Percentiles rank a stretch among this genome's conserved stretches.
phyloP scores from a whole-genome alignment of 1,140 invertebrate species.

The Teleopsis dalmanni region DNA sequence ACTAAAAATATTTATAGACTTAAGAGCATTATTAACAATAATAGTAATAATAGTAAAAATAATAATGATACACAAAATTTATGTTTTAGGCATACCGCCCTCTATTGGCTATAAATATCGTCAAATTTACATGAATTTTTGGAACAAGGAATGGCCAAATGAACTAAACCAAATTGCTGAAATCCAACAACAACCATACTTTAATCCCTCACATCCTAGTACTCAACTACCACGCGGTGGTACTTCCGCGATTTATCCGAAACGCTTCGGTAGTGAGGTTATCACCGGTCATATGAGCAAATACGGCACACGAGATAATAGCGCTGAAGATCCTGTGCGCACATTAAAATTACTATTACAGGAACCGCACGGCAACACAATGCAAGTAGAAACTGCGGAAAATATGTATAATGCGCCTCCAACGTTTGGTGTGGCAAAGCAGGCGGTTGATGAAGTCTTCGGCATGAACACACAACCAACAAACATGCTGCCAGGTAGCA shows the following conservation, averaged over 20 bases:
- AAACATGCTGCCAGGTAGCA: not conserved
- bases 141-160: slow-evolving; percentile 62
- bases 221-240: not conserved
- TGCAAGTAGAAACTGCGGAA: slow-evolving; percentile 21
- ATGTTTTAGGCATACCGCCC: slow-evolving; percentile 57
- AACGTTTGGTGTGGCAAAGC: slow-evolving; percentile 22
- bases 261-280: slow-evolving; percentile 23
- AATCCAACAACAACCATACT: slow-evolving; percentile 29
- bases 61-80: too few species aligned
- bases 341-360: slow-evolving; percentile 34
- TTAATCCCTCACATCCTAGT: slow-evolving; percentile 5
- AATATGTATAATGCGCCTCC: slow-evolving; percentile 44
- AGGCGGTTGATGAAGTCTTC: not conserved
- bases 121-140: slow-evolving; percentile 58
- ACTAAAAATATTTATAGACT: too few species aligned
- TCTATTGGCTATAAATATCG: slow-evolving; percentile 56
- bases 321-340: slow-evolving; percentile 34
- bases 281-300: slow-evolving; percentile 42
- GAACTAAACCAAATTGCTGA: slow-evolving; percentile 48
- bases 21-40: too few species aligned
- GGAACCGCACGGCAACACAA: slow-evolving; percentile 12
- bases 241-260: slow-evolving; percentile 6
- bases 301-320: slow-evolving; percentile 32
- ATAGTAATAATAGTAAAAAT: too few species aligned
- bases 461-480: not conserved